Conservation (phyloP, 2,888 invertebrate genomes). For the Leptinotarsa juncta region DNA sequence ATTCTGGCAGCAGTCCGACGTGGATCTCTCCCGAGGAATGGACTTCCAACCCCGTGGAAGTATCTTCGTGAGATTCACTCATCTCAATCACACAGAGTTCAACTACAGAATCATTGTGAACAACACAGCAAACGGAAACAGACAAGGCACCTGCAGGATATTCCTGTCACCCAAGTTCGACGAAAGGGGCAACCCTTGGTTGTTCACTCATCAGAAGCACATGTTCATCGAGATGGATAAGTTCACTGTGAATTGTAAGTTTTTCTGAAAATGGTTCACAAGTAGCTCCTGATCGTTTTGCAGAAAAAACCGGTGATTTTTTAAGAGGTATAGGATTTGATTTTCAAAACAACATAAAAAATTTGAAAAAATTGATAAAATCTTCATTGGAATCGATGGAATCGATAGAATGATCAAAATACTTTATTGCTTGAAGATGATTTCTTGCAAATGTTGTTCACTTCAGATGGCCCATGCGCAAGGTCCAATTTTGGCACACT, state of each 20-base stretch:
- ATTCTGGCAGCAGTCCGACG: constrained; percentile 83
- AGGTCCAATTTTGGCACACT: no score
- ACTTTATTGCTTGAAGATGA: no score
- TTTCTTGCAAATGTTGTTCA: no score
- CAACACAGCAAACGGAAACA: constrained; percentile 62
- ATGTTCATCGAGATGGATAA: constrained; percentile 75
- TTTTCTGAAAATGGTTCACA: not conserved
- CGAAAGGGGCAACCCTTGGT: constrained; percentile 74
- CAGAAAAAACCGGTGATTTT: no score
- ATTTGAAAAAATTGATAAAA: no score
- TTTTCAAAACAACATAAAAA: no score
- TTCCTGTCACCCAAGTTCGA: constrained; percentile 76
- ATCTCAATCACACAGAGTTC: constrained; percentile 81
- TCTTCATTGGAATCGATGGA: no score
- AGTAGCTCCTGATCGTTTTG: not conserved
- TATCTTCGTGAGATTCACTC: constrained; percentile 74
- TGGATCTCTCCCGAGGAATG: constrained; percentile 83
- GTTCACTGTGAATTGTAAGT: not conserved
- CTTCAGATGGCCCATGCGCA: no score
- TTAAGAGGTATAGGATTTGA: no score
- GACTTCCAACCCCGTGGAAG: constrained; percentile 84
- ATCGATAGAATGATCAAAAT: no score
- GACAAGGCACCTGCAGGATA: constrained; percentile 75
- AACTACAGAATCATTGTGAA: constrained; percentile 68
- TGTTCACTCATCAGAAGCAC: constrained; percentile 72